Conservation (phyloP, 2,888 invertebrate genomes). For the Ganaspis brasiliensis region DNA sequence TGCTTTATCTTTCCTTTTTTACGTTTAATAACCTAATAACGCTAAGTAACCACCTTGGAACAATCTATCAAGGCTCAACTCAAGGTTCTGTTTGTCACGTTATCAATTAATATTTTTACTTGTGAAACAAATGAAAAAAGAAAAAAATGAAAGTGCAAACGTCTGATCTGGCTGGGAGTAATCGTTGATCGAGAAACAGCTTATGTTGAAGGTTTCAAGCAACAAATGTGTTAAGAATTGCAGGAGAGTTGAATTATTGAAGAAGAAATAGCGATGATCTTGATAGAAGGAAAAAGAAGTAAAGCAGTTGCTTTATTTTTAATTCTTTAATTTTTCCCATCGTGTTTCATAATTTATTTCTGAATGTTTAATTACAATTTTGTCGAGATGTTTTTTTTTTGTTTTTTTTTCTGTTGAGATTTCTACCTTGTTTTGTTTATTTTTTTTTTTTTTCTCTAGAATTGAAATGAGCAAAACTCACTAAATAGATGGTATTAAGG, state of each 20-base stretch:
- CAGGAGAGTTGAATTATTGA: conserved; percentile 51
- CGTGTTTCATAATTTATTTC: conserved; percentile 33
- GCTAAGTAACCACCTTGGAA: conserved; percentile 36
- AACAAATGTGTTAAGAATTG: conserved; percentile 5
- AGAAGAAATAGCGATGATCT: conserved; percentile 53
- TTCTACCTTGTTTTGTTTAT: background rate
- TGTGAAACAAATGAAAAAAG: conserved; percentile 42
- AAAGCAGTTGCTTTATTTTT: conserved; percentile 13
- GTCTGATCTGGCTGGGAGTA: background rate
- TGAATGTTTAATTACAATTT: conserved; percentile 24
- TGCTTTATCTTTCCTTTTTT: conserved; percentile 34
- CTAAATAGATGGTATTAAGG: conserved; percentile 24
- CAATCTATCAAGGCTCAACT: conserved; percentile 57
- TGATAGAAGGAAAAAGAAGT: conserved; percentile 28
- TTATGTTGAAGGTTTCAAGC: background rate
- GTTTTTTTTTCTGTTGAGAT: too few species aligned
- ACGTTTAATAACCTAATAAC: conserved; percentile 37
- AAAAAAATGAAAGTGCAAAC: conserved; percentile 1
- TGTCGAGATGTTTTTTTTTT: background rate
- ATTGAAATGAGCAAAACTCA: conserved; percentile 11
- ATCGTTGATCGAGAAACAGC: background rate
- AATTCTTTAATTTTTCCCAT: background rate
- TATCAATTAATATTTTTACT: conserved; percentile 30
- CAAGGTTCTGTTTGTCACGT: conserved; percentile 48
- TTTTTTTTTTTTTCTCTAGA: conserved; percentile 1